Evolutionary conservation across 2,113 vertebrate genomes (phyloP).

Genomic region (Lepisosteus osseus): DNA sequence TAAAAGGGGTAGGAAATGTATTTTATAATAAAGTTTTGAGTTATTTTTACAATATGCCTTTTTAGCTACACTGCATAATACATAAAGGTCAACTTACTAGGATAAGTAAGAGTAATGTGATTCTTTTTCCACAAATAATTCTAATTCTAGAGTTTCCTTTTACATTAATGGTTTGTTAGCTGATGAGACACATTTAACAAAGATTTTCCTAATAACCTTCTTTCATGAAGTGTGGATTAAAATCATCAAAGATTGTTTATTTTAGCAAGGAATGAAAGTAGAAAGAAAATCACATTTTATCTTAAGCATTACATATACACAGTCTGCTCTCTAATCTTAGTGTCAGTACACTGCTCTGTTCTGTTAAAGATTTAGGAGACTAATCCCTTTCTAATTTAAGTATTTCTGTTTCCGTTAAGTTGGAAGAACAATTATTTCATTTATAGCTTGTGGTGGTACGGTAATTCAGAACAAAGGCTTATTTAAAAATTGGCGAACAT

Average conservation of each 20-base stretch:
- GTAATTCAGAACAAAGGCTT: too few relatives aligned
- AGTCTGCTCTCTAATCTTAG: not conserved
- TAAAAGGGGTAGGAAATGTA: too few relatives aligned
- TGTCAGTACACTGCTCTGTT: not conserved
- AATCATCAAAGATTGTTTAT: conserved; percentile 28
- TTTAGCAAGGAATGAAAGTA: not conserved
- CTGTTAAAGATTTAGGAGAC: not conserved
- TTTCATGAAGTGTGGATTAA: conserved; percentile 51
- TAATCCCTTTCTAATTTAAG: too few relatives aligned
- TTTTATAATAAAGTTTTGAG: too few relatives aligned
- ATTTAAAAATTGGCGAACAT: conserved; percentile 23
- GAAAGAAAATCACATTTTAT: conserved; percentile 8
- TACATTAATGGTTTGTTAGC: conserved; percentile 54
- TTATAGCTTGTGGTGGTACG: too few relatives aligned
- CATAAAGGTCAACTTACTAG: too few relatives aligned
- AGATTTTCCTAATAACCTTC: conserved; percentile 42
- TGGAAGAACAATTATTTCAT: too few relatives aligned
- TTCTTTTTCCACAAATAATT: conserved; percentile 23
- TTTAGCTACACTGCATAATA: too few relatives aligned
- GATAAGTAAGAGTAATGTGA: not conserved
- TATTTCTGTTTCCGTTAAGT: too few relatives aligned
- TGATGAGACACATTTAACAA: conserved; percentile 37
- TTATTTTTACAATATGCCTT: too few relatives aligned
- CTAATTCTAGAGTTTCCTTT: conserved; percentile 38
- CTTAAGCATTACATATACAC: conserved; percentile 1